Percentiles rank a stretch among this genome's conserved stretches.
Conservation (phyloP, 2,797 vertebrate genomes). For the Danio choprae region DNA sequence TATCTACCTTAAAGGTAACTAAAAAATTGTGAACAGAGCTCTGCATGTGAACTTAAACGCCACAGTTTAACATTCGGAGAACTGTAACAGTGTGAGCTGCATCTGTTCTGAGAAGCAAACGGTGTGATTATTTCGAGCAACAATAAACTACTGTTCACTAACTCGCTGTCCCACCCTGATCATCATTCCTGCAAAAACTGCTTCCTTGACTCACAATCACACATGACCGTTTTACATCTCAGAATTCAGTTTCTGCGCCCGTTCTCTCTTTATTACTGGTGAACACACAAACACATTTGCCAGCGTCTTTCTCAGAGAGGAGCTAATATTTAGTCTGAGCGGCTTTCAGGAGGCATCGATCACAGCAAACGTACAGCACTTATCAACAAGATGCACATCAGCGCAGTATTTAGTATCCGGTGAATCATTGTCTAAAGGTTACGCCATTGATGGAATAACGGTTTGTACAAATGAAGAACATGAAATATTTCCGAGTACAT, state of each 20-base stretch:
- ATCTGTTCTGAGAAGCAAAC: slow-evolving; percentile 1
- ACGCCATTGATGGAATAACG: not conserved
- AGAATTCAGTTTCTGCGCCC: not conserved
- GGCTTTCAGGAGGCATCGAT: slow-evolving; percentile 31
- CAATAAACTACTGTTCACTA: slow-evolving; percentile 39
- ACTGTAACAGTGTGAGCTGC: not conserved
- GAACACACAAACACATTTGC: slow-evolving; percentile 30
- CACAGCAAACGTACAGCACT: slow-evolving; percentile 18
- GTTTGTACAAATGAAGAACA: not conserved
- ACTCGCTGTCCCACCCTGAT: slow-evolving; percentile 1
- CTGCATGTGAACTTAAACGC: not conserved
- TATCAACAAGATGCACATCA: slow-evolving; percentile 28
- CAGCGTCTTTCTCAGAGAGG: slow-evolving; percentile 35
- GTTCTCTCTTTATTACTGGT: not conserved
- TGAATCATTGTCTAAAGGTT: slow-evolving; percentile 21
- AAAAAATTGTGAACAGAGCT: not conserved
- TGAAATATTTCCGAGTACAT: no score
- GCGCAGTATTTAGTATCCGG: not conserved
- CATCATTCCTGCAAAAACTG: slow-evolving; percentile 12
- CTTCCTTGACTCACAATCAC: slow-evolving; percentile 3
- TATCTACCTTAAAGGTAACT: no score
- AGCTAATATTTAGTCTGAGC: slow-evolving; percentile 46
- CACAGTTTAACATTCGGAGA: not conserved
- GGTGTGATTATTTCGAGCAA: slow-evolving; percentile 22
- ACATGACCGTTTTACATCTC: slow-evolving; percentile 7